phyloP scores from a whole-genome alignment of 2,113 vertebrate genomes.

The Pangasianodon gigas region DNA sequence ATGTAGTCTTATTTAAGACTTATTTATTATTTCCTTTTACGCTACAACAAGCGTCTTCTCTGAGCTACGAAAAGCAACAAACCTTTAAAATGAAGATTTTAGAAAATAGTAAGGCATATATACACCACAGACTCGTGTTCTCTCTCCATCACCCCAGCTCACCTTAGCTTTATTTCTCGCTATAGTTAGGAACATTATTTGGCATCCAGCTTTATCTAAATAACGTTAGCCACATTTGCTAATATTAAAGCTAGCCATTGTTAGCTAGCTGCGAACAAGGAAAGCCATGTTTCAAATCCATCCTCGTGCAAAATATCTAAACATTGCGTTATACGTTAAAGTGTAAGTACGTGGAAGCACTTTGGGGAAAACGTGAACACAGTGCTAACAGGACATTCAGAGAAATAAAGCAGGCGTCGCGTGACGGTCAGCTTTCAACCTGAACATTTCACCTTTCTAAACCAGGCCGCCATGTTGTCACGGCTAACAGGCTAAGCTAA shows the following conservation, averaged over 20 bases:
- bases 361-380: not conserved
- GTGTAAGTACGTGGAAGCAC: too few species aligned
- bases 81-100: not conserved
- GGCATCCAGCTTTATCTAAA: not conserved
- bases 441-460: constrained; percentile 74
- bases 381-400: rapidly evolving
- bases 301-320: not conserved
- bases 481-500: constrained; percentile 58
- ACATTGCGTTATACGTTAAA: not conserved
- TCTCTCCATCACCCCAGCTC: not conserved
- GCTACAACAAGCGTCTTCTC: not conserved
- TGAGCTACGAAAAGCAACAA: not conserved
- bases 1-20: too few species aligned
- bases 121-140: not conserved
- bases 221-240: constrained; percentile 44
- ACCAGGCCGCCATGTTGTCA: constrained; percentile 80
- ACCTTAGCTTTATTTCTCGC: not conserved
- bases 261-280: constrained; percentile 2
- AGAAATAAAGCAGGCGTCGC: not conserved
- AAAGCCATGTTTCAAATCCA: not conserved
- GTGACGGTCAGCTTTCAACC: constrained; percentile 1
- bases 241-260: constrained; percentile 7
- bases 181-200: not conserved
- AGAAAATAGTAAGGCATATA: not conserved
- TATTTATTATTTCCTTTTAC: too few species aligned